Percentiles rank a stretch among this genome's conserved stretches.
Conservation (phyloP, 1,140 invertebrate species). For the Macrosteles quadrilineatus region DNA sequence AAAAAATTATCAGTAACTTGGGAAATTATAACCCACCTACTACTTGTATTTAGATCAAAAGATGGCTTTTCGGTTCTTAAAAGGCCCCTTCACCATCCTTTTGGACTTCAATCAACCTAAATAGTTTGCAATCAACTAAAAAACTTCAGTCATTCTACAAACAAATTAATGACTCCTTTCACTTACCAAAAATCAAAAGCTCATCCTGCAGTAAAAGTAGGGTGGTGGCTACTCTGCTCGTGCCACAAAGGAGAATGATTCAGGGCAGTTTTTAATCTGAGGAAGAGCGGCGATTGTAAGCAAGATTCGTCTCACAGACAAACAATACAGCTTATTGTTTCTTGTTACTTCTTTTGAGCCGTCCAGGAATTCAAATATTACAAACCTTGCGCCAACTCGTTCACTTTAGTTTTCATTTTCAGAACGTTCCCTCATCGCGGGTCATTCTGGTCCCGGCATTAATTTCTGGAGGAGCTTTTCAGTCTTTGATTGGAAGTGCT, state of each 20-base stretch:
- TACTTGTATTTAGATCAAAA: too few species aligned
- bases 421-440: slow-evolving; percentile 15
- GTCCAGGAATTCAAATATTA: slow-evolving; percentile 21
- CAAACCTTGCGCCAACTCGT: slow-evolving; percentile 19
- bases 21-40: too few species aligned
- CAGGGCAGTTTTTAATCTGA: slow-evolving; percentile 21
- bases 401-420: slow-evolving; percentile 21
- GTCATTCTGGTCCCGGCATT: slow-evolving; percentile 11
- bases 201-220: not conserved
- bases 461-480: not conserved
- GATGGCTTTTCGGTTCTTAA: too few species aligned
- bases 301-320: slow-evolving; percentile 6
- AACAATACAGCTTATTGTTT: slow-evolving; percentile 24
- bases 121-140: too few species aligned
- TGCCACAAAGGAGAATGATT: slow-evolving; percentile 23
- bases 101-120: too few species aligned
- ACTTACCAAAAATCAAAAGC: slow-evolving; percentile 2
- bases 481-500: too few species aligned
- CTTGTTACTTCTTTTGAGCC: slow-evolving; percentile 23
- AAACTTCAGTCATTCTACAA: too few species aligned
- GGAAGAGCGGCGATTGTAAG: slow-evolving; percentile 17
- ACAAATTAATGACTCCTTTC: too few species aligned
- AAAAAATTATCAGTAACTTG: too few species aligned
- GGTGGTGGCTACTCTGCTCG: slow-evolving; percentile 8
- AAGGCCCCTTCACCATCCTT: too few species aligned